Evolutionary conservation across 2,797 vertebrate genomes (phyloP).

Genomic region (Neosilurus hyrtlii): DNA sequence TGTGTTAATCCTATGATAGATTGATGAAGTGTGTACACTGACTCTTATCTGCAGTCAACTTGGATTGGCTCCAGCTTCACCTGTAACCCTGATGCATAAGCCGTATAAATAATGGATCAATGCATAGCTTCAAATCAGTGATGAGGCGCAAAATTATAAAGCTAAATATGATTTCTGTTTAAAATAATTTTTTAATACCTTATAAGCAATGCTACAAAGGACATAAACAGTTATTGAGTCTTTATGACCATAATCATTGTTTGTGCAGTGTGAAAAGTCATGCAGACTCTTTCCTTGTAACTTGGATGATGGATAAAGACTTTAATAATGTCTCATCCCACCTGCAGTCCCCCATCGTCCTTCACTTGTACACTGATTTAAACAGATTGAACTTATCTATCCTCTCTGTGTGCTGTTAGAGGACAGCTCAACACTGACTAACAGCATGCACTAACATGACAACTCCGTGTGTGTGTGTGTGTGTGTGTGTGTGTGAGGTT

Average conservation of each 20-base stretch:
- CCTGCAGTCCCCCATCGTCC: background rate
- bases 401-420: slow-evolving; percentile 10
- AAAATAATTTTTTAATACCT: too few species aligned
- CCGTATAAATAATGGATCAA: too few species aligned
- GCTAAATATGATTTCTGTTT: too few species aligned
- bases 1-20: too few species aligned
- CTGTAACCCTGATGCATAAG: too few species aligned
- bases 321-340: background rate
- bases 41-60: too few species aligned
- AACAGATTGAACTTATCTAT: background rate
- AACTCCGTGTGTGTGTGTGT: background rate
- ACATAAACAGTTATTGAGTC: background rate
- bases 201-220: too few species aligned
- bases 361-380: background rate
- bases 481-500: slow-evolving; percentile 8
- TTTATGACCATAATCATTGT: background rate
- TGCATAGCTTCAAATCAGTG: too few species aligned
- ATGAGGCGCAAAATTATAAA: too few species aligned
- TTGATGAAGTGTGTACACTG: too few species aligned
- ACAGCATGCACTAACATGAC: slow-evolving; percentile 1
- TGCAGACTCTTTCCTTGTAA: background rate
- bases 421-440: background rate
- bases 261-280: background rate
- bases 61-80: too few species aligned
- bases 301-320: background rate